Percentiles rank a stretch among this genome's conserved stretches.
Conservation (phyloP, 2,888 invertebrate species). For the Chymomyza amoena region DNA sequence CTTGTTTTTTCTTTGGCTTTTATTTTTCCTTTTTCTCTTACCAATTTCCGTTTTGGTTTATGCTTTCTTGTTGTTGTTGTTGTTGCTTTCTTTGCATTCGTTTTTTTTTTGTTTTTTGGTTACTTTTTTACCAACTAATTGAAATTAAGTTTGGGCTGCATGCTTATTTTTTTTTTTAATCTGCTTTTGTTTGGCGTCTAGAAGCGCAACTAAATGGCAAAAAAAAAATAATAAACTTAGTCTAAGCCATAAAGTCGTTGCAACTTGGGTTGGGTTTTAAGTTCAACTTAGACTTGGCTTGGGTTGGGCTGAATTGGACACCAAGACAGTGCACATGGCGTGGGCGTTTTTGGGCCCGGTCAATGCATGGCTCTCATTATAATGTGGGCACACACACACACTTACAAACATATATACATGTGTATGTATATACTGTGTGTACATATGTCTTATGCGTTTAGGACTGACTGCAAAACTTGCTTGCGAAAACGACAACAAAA, state of each 20-base stretch:
- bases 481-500: conserved; percentile 63
- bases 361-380: conserved; percentile 51
- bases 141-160: conserved; percentile 31
- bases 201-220: conserved; percentile 55
- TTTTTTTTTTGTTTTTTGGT: conserved; percentile 21
- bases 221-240: conserved; percentile 44
- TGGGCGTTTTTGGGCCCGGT: conserved; percentile 58
- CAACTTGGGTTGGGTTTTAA: conserved; percentile 19
- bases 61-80: conserved; percentile 7
- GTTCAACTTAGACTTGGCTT: neutral
- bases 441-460: conserved; percentile 3
- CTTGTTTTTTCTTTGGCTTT: conserved; percentile 34
- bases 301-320: conserved; percentile 32
- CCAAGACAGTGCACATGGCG: conserved; percentile 34
- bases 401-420: conserved; percentile 4
- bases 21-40: conserved; percentile 48
- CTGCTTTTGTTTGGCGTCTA: conserved; percentile 7
- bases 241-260: conserved; percentile 29
- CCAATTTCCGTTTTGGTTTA: conserved; percentile 62
- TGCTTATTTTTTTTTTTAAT: no score
- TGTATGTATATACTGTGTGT: neutral
- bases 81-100: conserved; percentile 32
- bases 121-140: conserved; percentile 52
- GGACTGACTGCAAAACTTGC: conserved; percentile 45
- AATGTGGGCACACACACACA: conserved; percentile 37